Evolutionary conservation across 2,113 vertebrate species (phyloP), one percentile per base, ranked within the genome.

Genomic region (Mustelus asterias): DNA sequence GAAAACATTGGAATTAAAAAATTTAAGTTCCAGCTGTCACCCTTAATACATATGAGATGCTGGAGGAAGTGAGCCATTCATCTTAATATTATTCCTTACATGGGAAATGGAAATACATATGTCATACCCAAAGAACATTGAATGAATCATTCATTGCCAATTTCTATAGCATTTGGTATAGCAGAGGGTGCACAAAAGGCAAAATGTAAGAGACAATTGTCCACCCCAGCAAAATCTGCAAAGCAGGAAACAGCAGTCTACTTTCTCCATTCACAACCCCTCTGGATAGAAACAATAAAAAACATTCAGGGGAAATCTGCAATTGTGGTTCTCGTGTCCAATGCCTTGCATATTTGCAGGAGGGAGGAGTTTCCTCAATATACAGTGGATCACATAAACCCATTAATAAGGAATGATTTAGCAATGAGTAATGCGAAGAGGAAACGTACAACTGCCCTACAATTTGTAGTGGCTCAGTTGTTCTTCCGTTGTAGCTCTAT

Each of bases 111-210:
- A 93, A 93, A 93, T 93, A 93, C 33, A 60, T 63, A 92, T 92
- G 54, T 92, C 88, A 92, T 63, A 63, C 29, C 58, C 88, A 65
- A 93, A 93, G 33, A 37, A 93, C 89, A 93, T 33, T 37, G 89
- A 93, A 93, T 67, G 89, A 93, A 65, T 93, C 89, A 93, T 93
- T 93, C 60, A 93, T 60, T 93, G 60, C 89, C 60, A 93, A 93
- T 93, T 29, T 67, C n/a, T 37, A 10, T 65, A 37, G 7, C 16
- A 33, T 24, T 60, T 22, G 16, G 37, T 65, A 65, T 22, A 67
- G 2, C 22, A 93, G 60, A n/a, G 26, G 60, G 13, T 63, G 26
- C 48, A 92, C 5, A 7, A 67, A 60, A 65, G 22, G n/a, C 60
- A 93, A 92, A 65, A 67, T 93, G 33, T 37, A 93, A 93, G 33